Evolutionary conservation across 2,888 invertebrate species (phyloP), one percentile per base, ranked within the genome.

Genomic region (Cryptophagus acutangulus): DNA sequence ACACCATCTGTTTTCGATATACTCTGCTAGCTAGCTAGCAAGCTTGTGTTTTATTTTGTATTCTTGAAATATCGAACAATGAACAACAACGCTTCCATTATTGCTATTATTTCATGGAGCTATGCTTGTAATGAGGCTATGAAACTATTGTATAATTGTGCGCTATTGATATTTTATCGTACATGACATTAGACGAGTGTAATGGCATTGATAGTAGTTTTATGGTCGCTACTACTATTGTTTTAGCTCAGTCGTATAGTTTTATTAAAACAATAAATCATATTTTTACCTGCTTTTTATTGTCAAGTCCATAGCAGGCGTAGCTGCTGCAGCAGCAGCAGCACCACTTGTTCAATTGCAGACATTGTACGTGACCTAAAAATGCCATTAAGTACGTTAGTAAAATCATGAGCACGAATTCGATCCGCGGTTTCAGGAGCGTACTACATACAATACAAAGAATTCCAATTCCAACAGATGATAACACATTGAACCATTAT

Each of bases 1-100:
- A 59, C 59, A 61, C 61, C 59, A 61, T 59, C 59, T 62, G 54
- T 50, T 57, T 50, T 47, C 44, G 41, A 44, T 45, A 44, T 42
- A n/a, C n/a, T n/a, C n/a, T n/a, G n/a, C n/a, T n/a, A n/a, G n/a
- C n/a, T n/a, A n/a, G n/a, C n/a, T n/a, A n/a, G n/a, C 6, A 20
- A 20, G 6, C 6, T 20, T n/a, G n/a, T 20, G 6, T 8, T 6
- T 6, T 20, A 20, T n/a, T 20, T 20, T 20, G 24, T 8, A 20
- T n/a, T 6, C n/a, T 20, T 20, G 24, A 6, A 20, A 20, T 20
- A n/a, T 8, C n/a, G n/a, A 8, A 20, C 24, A 20, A 20, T 20
- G 24, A 6, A 20, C 24, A 20, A 20, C 6, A 20, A n/a, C 6
- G 24, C n/a, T 20, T 6, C 24, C 24, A 20, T 20, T n/a, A n/a